phyloP scores from a whole-genome alignment of 2,113 vertebrate species.

The Antechinus stuartii region DNA sequence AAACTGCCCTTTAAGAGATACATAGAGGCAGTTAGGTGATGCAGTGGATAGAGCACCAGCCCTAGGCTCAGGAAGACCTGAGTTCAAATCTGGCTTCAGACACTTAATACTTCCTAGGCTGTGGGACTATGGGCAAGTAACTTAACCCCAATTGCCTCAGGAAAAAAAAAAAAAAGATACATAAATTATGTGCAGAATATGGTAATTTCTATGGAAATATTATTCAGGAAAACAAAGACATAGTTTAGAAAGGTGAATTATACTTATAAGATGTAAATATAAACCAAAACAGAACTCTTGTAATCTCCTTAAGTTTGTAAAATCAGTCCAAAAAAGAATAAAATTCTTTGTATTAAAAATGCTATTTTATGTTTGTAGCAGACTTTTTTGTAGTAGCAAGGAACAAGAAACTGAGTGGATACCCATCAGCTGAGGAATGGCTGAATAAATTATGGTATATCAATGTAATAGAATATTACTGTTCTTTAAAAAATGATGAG shows the following conservation, averaged over 20 bases:
- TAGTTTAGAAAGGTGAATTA: slow-evolving; percentile 1
- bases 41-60: no score
- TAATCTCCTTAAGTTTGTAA: slow-evolving; percentile 30
- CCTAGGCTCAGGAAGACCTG: no score
- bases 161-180: neutral
- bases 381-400: no score
- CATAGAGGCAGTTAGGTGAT: neutral
- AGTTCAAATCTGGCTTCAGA: no score
- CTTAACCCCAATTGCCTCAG: no score
- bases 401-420: no score
- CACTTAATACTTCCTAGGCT: no score
- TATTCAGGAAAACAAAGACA: neutral
- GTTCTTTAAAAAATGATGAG: no score
- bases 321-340: neutral
- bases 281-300: neutral
- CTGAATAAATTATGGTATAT: no score
- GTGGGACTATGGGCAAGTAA: no score
- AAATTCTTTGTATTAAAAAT: neutral
- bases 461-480: no score
- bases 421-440: no score
- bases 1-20: neutral
- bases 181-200: neutral
- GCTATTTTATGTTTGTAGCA: neutral
- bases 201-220: neutral
- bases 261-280: slow-evolving; percentile 28